Conservation (phyloP, 2,113 vertebrate genomes). For the Origma solitaria region DNA sequence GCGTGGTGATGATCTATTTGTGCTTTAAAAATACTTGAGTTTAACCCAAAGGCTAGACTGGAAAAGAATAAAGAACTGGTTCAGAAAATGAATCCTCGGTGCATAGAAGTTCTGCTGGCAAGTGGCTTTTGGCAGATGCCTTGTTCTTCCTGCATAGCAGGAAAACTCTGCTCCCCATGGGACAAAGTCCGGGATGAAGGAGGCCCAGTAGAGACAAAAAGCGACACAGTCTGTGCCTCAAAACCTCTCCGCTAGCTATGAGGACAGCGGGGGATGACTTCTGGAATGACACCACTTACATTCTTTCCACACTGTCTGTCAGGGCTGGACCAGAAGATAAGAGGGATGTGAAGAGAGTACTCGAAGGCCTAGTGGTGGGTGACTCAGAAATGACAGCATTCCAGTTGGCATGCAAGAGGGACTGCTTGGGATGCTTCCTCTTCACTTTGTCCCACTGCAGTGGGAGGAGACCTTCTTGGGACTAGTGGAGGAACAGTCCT, state of each 20-base stretch:
- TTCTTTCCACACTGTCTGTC: constrained; percentile 28
- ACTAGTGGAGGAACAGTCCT: neutral
- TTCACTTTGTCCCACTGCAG: neutral
- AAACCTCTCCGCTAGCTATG: neutral
- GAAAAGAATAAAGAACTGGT: neutral
- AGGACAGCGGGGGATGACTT: neutral
- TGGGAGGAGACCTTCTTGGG: neutral
- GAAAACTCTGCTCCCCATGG: neutral
- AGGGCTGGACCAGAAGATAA: neutral
- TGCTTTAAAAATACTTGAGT: neutral
- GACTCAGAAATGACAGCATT: neutral
- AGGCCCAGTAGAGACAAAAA: neutral
- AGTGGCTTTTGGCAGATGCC: neutral
- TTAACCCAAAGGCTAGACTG: neutral
- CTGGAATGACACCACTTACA: neutral
- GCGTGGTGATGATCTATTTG: neutral
- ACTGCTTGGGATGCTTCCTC: neutral
- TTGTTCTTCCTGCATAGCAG: neutral
- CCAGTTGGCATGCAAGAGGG: neutral
- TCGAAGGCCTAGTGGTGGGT: neutral
- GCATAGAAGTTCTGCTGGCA: neutral
- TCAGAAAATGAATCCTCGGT: neutral
- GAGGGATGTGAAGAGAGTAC: constrained; percentile 4
- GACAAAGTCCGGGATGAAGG: neutral
- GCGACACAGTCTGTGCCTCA: neutral